These are phyloP conservation scores for Rhegmatorhina hoffmannsi DNA, from an alignment of 2,113 vertebrate genomes.

Conservation along the genomic window DNA sequence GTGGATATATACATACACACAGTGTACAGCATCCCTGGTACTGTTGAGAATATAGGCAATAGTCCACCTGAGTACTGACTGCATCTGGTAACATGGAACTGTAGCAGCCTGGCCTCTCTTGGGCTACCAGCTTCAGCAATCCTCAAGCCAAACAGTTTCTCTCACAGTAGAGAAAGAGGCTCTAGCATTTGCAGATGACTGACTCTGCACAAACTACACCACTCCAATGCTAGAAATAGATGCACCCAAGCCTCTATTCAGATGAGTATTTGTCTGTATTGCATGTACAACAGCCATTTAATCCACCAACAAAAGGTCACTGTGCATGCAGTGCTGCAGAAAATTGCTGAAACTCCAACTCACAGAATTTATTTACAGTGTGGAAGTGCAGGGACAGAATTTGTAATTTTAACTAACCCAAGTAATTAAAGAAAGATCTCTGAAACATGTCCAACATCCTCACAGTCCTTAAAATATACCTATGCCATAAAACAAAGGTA, in stretches of 20 bases:
- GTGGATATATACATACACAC: not conserved
- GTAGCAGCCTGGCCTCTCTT: not conserved
- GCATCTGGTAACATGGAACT: not conserved
- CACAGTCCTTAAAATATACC: not conserved
- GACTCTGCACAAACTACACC: not conserved
- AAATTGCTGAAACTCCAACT: not conserved
- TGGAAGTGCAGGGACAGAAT: not conserved
- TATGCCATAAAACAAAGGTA: not conserved
- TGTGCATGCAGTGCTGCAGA: not conserved
- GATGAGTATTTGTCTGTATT: not conserved
- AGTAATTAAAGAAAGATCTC: not conserved
- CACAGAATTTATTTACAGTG: not conserved
- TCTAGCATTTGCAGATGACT: not conserved
- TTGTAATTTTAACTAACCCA: not conserved
- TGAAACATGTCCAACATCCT: not conserved
- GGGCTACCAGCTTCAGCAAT: not conserved
- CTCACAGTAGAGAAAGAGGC: not conserved
- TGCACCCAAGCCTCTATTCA: not conserved
- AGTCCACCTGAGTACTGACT: not conserved
- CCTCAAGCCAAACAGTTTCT: not conserved
- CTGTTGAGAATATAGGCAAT: not conserved
- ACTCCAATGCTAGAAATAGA: not conserved
- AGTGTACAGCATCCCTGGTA: not conserved
- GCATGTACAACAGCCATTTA: not conserved
- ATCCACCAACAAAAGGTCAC: constrained; percentile 4